Conservation (phyloP, 1,140 invertebrate species). For the Bombus huntii region DNA sequence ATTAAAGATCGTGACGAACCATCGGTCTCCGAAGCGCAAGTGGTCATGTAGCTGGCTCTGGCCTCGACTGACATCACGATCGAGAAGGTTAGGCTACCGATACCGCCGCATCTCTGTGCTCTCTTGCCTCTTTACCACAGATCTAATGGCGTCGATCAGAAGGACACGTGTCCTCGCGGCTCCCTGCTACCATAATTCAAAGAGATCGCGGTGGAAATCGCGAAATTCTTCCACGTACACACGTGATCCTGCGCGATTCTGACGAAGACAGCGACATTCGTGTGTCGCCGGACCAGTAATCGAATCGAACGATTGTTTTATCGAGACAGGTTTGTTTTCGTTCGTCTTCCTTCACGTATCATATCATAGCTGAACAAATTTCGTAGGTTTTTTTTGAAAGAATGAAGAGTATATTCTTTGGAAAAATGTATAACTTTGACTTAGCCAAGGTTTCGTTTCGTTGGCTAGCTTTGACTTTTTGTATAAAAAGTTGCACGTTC, state of each 20-base stretch:
- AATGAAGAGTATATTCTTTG: no score
- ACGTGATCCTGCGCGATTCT: neutral
- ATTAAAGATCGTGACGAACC: constrained; percentile 31
- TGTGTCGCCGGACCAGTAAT: constrained; percentile 1
- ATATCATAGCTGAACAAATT: neutral
- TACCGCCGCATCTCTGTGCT: constrained; percentile 36
- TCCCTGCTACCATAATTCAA: constrained; percentile 51
- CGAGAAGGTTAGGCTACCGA: constrained; percentile 48
- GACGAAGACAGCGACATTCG: constrained; percentile 41
- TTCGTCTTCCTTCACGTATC: neutral
- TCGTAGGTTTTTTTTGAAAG: no score
- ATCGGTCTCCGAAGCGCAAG: constrained; percentile 58
- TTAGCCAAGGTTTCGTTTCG: no score
- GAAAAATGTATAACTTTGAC: no score
- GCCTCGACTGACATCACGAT: constrained; percentile 57
- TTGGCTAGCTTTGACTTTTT: no score
- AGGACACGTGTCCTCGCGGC: neutral
- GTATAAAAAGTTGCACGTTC: no score
- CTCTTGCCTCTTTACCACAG: neutral
- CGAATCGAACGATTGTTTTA: constrained; percentile 35
- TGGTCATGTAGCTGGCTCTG: constrained; percentile 29
- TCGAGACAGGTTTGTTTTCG: neutral
- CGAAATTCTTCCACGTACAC: constrained; percentile 31
- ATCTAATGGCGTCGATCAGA: constrained; percentile 34
- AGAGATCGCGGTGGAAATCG: constrained; percentile 26